A percentile compares a stretch with the other conserved stretches of the same genome.
phyloP scores from a whole-genome alignment of 1,140 invertebrate genomes.

The Panulirus ornatus region DNA sequence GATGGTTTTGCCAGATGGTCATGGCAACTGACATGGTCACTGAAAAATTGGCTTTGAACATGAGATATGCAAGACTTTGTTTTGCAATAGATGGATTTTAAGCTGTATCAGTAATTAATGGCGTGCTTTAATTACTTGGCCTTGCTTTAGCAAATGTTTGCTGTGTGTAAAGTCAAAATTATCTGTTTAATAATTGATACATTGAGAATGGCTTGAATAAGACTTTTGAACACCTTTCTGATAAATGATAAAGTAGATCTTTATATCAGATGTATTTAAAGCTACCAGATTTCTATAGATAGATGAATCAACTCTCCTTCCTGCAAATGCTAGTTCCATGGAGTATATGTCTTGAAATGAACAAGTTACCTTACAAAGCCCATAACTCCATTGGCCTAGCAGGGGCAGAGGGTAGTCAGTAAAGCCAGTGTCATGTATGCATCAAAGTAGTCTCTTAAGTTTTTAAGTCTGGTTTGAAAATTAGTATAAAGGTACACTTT shows the following conservation, averaged over 20 bases:
- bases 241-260: no score
- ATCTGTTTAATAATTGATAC: conserved; percentile 46
- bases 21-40: background rate
- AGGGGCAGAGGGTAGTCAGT: background rate
- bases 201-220: conserved; percentile 54
- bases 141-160: conserved; percentile 66
- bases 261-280: no score
- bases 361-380: background rate
- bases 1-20: background rate
- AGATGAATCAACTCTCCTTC: background rate
- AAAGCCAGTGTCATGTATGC: conserved; percentile 50
- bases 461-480: background rate
- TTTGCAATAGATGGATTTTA: background rate
- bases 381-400: background rate
- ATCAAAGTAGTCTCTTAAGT: conserved; percentile 39
- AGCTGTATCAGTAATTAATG: background rate
- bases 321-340: conserved; percentile 34
- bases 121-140: conserved; percentile 52
- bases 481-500: background rate
- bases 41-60: background rate
- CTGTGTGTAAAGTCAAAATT: conserved; percentile 54
- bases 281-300: no score
- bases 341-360: background rate
- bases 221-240: background rate
- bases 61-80: background rate